Evolutionary conservation across 2,113 vertebrate genomes (phyloP).

Genomic region (Cettia cetti): DNA sequence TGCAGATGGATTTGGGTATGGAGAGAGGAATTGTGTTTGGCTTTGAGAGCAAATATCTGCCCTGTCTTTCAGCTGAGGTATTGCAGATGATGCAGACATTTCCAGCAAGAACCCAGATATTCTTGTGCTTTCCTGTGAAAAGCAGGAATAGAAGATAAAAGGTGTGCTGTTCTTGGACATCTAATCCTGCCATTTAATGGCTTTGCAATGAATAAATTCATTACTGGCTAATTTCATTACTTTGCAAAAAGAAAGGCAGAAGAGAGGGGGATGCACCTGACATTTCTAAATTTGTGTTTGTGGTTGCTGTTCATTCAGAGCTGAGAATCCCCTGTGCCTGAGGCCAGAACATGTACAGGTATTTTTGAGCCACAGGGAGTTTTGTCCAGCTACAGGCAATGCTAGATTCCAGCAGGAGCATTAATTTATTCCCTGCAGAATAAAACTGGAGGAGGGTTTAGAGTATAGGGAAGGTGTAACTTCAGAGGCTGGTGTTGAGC

Average conservation of each 20-base stretch:
- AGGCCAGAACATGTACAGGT: neutral
- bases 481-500: neutral
- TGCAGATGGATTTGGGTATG: neutral
- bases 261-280: neutral
- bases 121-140: neutral
- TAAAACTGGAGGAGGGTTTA: neutral
- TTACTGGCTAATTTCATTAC: neutral
- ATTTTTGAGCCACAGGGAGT: neutral
- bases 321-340: neutral
- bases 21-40: neutral
- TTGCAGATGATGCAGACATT: neutral
- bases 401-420: neutral
- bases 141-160: neutral
- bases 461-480: neutral
- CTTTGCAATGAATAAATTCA: fast-evolving
- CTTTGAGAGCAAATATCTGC: neutral
- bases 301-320: neutral
- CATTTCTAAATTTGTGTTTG: neutral
- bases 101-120: neutral
- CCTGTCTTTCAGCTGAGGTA: neutral
- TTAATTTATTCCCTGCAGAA: neutral
- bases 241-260: neutral
- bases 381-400: neutral
- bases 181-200: neutral
- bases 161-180: neutral